Conservation (phyloP, 2,888 invertebrate genomes). For the Pogonocherus hispidulus region DNA sequence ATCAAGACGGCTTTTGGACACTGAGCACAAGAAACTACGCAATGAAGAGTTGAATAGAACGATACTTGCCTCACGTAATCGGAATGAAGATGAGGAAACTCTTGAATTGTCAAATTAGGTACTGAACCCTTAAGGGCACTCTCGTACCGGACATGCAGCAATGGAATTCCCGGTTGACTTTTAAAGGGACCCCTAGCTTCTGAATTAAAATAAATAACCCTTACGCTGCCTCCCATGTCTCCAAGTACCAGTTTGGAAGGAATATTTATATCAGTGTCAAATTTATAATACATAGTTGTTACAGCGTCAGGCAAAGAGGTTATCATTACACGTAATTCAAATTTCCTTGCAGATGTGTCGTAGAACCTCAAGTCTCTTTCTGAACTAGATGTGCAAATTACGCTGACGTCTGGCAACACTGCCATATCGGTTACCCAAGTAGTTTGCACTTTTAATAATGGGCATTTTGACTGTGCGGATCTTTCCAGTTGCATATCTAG, state of each 20-base stretch:
- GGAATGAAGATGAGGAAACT: slow-evolving; percentile 53
- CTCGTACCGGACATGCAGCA: slow-evolving; percentile 74
- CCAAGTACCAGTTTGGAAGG: slow-evolving; percentile 79
- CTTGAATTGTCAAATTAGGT: slow-evolving; percentile 51
- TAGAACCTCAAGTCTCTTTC: slow-evolving; percentile 84
- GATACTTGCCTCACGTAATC: slow-evolving; percentile 75
- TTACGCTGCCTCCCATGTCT: slow-evolving; percentile 81
- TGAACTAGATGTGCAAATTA: slow-evolving; percentile 83
- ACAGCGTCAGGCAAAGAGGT: slow-evolving; percentile 76
- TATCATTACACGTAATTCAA: slow-evolving; percentile 79
- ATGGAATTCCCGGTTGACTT: slow-evolving; percentile 75
- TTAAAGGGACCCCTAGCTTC: slow-evolving; percentile 79
- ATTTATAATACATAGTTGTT: slow-evolving; percentile 74
- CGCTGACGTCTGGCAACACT: slow-evolving; percentile 82
- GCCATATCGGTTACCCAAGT: slow-evolving; percentile 84
- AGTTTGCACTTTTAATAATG: slow-evolving; percentile 72
- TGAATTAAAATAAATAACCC: slow-evolving; percentile 75
- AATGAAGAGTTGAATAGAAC: slow-evolving; percentile 77
- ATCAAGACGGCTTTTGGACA: slow-evolving; percentile 72
- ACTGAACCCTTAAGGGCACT: slow-evolving; percentile 58
- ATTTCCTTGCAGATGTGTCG: slow-evolving; percentile 81
- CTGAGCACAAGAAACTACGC: slow-evolving; percentile 75
- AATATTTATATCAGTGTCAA: slow-evolving; percentile 71
- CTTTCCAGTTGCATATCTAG: slow-evolving; percentile 77
- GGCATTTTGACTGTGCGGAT: slow-evolving; percentile 75